Evolutionary conservation across 2,113 vertebrate genomes (phyloP).

Genomic region (Chauna torquata): DNA sequence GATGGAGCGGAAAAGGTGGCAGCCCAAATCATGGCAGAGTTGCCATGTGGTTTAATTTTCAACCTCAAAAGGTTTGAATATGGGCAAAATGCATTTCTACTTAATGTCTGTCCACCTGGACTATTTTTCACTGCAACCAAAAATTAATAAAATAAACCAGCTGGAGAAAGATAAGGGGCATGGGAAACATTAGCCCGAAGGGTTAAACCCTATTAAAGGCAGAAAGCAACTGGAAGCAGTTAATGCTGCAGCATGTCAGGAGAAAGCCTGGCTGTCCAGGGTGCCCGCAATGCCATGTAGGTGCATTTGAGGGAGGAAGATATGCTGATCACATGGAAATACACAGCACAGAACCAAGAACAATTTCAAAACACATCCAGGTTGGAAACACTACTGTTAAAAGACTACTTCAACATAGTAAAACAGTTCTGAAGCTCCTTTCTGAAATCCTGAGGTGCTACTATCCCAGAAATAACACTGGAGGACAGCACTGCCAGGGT

Average conservation of each 20-base stretch:
- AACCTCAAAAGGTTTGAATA: background rate
- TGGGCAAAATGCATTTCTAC: background rate
- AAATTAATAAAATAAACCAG: background rate
- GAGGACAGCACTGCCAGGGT: background rate
- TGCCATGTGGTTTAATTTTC: background rate
- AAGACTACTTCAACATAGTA: background rate
- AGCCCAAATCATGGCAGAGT: accelerated
- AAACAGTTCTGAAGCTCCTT: background rate
- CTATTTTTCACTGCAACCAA: background rate
- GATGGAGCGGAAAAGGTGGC: background rate
- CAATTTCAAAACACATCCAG: background rate
- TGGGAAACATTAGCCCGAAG: background rate
- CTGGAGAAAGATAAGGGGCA: background rate
- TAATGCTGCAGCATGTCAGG: background rate
- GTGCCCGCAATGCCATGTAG: background rate
- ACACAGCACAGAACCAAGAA: background rate
- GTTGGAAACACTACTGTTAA: background rate
- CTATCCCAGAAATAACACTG: background rate
- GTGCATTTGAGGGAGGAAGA: background rate
- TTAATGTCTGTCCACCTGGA: background rate
- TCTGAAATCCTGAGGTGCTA: background rate
- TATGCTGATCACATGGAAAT: background rate
- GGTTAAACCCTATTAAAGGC: background rate
- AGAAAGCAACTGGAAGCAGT: background rate
- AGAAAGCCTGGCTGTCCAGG: background rate